phyloP scores from a whole-genome alignment of 2,888 invertebrate species.

The Drosophila monieri region DNA sequence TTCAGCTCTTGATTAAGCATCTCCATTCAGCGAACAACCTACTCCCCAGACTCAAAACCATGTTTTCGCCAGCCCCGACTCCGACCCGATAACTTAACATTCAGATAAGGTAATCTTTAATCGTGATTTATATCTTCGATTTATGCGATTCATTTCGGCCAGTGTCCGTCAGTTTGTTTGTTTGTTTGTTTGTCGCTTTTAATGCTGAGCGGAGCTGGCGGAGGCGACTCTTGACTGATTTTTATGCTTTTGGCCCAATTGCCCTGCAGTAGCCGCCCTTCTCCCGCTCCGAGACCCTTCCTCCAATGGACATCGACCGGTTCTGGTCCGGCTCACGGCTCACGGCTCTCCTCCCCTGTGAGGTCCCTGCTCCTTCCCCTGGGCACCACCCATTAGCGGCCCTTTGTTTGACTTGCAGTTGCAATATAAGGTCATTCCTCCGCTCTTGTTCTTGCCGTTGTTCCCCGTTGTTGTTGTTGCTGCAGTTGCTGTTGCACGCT shows the following conservation, averaged over 20 bases:
- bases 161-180: slow-evolving; percentile 45
- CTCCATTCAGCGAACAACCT: neutral
- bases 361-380: slow-evolving; percentile 8
- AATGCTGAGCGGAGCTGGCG: slow-evolving; percentile 62
- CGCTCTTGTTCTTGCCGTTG: slow-evolving; percentile 51
- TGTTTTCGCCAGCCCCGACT: neutral
- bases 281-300: neutral
- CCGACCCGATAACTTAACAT: neutral
- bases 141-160: slow-evolving; percentile 19
- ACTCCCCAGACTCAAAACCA: neutral
- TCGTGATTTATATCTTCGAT: slow-evolving; percentile 1
- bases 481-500: slow-evolving; percentile 60
- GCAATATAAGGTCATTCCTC: slow-evolving; percentile 59
- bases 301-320: slow-evolving; percentile 38
- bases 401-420: slow-evolving; percentile 73
- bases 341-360: slow-evolving; percentile 3
- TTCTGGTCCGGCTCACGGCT: slow-evolving; percentile 23
- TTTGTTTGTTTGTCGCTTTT: slow-evolving; percentile 79
- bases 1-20: neutral
- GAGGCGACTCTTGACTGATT: slow-evolving; percentile 77
- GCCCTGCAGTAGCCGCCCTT: slow-evolving; percentile 67
- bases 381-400: slow-evolving; percentile 64
- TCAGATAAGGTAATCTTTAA: slow-evolving; percentile 2
- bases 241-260: slow-evolving; percentile 79
- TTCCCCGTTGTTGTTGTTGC: slow-evolving; percentile 36